Conservation (phyloP, 2,113 vertebrate species). For the Pomatostomus ruficeps region DNA sequence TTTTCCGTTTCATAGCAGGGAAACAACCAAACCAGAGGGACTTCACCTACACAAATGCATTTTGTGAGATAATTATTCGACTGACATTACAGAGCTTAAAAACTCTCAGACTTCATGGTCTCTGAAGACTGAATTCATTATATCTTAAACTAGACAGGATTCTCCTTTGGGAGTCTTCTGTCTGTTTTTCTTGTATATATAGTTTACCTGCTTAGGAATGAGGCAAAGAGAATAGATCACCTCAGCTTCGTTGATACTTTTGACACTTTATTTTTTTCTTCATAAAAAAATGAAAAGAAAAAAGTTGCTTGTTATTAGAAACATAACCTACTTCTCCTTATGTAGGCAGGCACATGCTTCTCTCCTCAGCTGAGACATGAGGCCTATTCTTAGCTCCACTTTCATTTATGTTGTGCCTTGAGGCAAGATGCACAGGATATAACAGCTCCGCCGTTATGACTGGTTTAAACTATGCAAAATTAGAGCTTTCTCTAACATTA, state of each 20-base stretch:
- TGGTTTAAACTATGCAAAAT: conserved; percentile 9
- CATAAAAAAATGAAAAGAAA: not conserved
- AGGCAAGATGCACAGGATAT: conserved; percentile 28
- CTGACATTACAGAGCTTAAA: conserved; percentile 50
- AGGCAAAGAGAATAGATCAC: conserved; percentile 41
- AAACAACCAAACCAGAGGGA: conserved; percentile 56
- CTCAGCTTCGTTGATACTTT: conserved; percentile 36
- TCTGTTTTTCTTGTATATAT: conserved; percentile 43
- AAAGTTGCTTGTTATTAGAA: conserved; percentile 47
- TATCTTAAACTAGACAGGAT: conserved; percentile 45
- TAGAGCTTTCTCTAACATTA: not conserved
- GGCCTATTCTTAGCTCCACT: conserved; percentile 45
- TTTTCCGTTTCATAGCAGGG: conserved; percentile 60
- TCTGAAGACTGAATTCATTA: conserved; percentile 64
- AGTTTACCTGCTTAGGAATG: conserved; percentile 57
- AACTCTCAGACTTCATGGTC: not conserved
- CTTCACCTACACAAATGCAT: conserved; percentile 59
- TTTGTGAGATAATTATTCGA: conserved; percentile 63
- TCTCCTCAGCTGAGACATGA: conserved; percentile 37
- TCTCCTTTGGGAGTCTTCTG: conserved; percentile 51
- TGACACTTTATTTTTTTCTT: conserved; percentile 53
- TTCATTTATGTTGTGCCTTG: conserved; percentile 43
- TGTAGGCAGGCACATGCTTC: conserved; percentile 58
- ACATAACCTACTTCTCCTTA: conserved; percentile 54
- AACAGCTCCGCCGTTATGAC: conserved; percentile 11